Base-by-base conservation (phyloP, 2,113 vertebrate genomes). In the Daboia siamensis region DNA sequence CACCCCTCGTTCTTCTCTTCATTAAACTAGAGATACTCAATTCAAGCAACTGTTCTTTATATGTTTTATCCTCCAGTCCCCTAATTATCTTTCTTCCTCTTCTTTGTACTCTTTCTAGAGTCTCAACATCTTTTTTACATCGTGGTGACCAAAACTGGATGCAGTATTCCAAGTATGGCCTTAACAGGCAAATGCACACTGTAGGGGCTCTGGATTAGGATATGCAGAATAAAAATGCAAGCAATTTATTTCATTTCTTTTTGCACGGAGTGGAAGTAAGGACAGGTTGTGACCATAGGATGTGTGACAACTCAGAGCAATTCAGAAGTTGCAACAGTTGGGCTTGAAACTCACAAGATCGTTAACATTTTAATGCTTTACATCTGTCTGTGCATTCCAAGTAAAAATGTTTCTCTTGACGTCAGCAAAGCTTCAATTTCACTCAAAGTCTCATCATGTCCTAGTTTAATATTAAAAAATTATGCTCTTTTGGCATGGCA, bases 391-490 rank as follows among this genome's bases (percentile, higher is more conserved):
- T 26, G 57, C 59, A 86, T 86, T 64, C 56, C 64, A 15, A 54
- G 29, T 54, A 21, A 44, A 54, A 55, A 55, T 12, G 9, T 44
- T 23, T 54, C 8, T 51, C 46, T 86, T 59, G 55, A 90, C 44
- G 23, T 55, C 59, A 54, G 51, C 91, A 93, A 90, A 86, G 29
- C 46, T 90, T 44, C n/a, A 17, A 44, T 92, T 92, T 90, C 74
- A 92, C 86, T 90, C 92, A 92, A 59, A 59, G 29, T 59, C 54
- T 92, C 55, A 85, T n/a, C 17, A 5, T 85, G 74, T 33, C 74
- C 56, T 21, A 51, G n/a, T 86, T 90, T 39, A 59, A 90, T 92
- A 92, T 90, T 90, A 64, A 86, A 80, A 39, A 52, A 26, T 8
- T 64, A 55, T 74, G 59, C 59, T 92, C 88, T 74, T 56, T 74